A percentile compares a stretch with the other conserved stretches of the same genome.
These are phyloP conservation scores for Micoletzkya japonica DNA, from an alignment of 2,888 invertebrate genomes.

Conservation along the genomic window DNA sequence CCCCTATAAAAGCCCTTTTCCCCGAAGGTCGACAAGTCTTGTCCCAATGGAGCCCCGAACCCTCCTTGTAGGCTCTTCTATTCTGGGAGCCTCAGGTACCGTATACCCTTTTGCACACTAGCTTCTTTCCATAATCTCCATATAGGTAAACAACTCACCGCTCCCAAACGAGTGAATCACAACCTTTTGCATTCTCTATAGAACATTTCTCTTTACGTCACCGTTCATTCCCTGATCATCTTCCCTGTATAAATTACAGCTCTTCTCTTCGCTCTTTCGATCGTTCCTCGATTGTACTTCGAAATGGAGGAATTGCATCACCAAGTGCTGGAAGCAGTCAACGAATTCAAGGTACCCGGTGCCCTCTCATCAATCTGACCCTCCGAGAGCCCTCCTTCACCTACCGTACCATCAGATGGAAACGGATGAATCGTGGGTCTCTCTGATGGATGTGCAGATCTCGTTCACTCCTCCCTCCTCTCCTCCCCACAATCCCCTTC, in stretches of 20 bases:
- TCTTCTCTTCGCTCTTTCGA: constrained; percentile 13
- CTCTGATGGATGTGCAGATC: constrained; percentile 20
- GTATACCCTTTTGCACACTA: too few relatives aligned
- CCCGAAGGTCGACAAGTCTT: constrained; percentile 9
- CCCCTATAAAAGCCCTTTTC: constrained; percentile 5
- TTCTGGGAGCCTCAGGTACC: constrained; percentile 4
- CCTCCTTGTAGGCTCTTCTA: neutral
- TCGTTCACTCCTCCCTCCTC: constrained; percentile 12
- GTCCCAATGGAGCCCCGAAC: neutral
- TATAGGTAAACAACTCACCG: too few relatives aligned
- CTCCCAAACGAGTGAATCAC: too few relatives aligned
- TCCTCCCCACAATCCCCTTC: constrained; percentile 23
- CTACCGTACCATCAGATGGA: constrained; percentile 20
- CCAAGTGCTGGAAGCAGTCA: constrained; percentile 17
- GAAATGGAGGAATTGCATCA: constrained; percentile 19
- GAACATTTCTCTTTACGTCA: too few relatives aligned
- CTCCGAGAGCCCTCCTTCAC: too few relatives aligned
- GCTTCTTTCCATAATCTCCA: too few relatives aligned
- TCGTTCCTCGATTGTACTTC: constrained; percentile 24
- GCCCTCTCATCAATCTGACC: neutral
- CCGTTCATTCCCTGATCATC: neutral
- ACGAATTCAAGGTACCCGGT: constrained; percentile 16
- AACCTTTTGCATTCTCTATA: too few relatives aligned
- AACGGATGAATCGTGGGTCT: constrained; percentile 26
- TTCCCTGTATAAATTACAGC: too few relatives aligned